Base-by-base conservation (phyloP, 2,888 invertebrate genomes). In the Rhodophaea formosa region DNA sequence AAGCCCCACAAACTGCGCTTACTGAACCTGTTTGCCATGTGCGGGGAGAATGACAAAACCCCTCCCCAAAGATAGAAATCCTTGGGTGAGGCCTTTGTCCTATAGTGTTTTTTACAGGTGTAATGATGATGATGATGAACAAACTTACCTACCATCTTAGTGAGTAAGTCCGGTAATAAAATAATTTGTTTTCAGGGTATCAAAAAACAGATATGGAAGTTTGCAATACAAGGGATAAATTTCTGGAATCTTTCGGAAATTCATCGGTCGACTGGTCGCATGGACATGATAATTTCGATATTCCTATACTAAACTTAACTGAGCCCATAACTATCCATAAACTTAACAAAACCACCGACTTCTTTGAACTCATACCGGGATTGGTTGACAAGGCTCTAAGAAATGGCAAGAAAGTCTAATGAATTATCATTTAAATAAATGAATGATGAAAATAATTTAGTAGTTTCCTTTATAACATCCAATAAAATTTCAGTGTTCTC, bases 141-240 rank as follows among this genome's bases (percentile, higher is more conserved):
- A n/a, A 23, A 23, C 5, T 23, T 10, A 35, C 35, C 8, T 8
- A 35, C 35, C 3, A 0, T 8, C 39, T 0, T 39, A 1, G 1
- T 39, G 5, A 12, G 39, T 10, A 10, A 39, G 10, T 39, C 12
- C 5, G 10, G 12, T 39, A n/a, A n/a, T 12, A 32, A 32, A 32
- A 5, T n/a, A n/a, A 12, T 12, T 44, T 30, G 10, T 43, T 53
- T 53, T 30, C 53, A 53, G 53, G 7, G 2, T 53, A 14, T 44
- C 8, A 30, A 1, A 10, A 6, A n/a, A 29, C 43, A 14, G 44
- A 53, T 8, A 15, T 42, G 14, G n/a, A 7, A 15, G 30, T 8
- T 14, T 53, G 53, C 30, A 7, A 8, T 1, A 8, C 30, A 1
- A 44, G 8, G 30, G 15, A 53, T 0, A 12, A 53, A 1, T 53